These are phyloP conservation scores for Heliothis subflexa DNA, from an alignment of 1,140 invertebrate species.

Conservation along the genomic window DNA sequence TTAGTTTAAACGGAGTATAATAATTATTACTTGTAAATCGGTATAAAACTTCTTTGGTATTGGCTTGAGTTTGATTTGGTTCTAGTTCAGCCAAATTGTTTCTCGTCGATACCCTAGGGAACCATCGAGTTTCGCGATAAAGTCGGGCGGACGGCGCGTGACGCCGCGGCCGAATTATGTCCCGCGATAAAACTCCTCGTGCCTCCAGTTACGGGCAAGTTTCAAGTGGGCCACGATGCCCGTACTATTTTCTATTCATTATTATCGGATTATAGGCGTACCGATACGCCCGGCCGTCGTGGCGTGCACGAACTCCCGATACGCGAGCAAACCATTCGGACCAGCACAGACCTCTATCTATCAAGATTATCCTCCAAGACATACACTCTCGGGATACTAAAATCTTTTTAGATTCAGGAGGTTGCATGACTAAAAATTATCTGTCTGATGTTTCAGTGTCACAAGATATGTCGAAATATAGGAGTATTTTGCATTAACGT, in stretches of 20 bases:
- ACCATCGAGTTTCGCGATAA: slow-evolving; percentile 71
- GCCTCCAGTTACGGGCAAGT: slow-evolving; percentile 71
- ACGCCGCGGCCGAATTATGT: slow-evolving; percentile 77
- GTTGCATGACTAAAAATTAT: slow-evolving; percentile 40
- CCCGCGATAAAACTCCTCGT: slow-evolving; percentile 76
- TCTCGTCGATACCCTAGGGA: slow-evolving; percentile 67
- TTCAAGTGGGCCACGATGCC: slow-evolving; percentile 70
- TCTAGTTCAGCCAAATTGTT: slow-evolving; percentile 56
- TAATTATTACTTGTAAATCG: not conserved
- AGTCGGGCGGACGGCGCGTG: slow-evolving; percentile 72
- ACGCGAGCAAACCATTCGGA: slow-evolving; percentile 65
- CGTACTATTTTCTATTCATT: slow-evolving; percentile 82
- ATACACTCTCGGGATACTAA: slow-evolving; percentile 44
- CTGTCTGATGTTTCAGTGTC: slow-evolving; percentile 8
- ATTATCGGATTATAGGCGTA: slow-evolving; percentile 79
- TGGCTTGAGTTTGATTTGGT: slow-evolving; percentile 41
- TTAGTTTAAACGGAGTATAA: not conserved
- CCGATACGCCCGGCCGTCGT: slow-evolving; percentile 67
- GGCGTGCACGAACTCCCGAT: slow-evolving; percentile 79
- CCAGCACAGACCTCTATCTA: slow-evolving; percentile 51
- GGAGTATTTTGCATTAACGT: slow-evolving; percentile 8
- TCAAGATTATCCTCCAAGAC: slow-evolving; percentile 52
- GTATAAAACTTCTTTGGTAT: slow-evolving; percentile 1
- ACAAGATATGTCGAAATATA: slow-evolving; percentile 4
- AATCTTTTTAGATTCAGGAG: slow-evolving; percentile 31